A percentile compares a stretch with the other conserved stretches of the same genome.
phyloP scores from a whole-genome alignment of 2,113 vertebrate species.

The Aphyosemion australe region DNA sequence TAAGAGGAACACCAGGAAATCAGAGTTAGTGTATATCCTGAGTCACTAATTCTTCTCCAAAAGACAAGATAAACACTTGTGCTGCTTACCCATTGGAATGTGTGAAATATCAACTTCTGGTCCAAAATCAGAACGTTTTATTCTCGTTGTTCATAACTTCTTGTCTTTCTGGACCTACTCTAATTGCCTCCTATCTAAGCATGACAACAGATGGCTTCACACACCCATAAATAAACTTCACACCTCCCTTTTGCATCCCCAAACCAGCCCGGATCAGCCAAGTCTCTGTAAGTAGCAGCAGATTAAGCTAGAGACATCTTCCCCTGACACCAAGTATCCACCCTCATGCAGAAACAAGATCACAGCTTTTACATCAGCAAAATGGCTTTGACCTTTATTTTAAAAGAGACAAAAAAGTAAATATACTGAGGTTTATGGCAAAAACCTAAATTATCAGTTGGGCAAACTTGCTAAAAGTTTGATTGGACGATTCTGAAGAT shows the following conservation, averaged over 20 bases:
- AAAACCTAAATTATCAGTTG: too few relatives aligned
- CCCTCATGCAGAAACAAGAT: not conserved
- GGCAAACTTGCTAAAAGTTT: too few relatives aligned
- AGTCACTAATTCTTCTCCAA: too few relatives aligned
- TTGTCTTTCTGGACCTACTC: slow-evolving; percentile 17
- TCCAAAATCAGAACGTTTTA: not conserved
- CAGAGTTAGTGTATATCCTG: too few relatives aligned
- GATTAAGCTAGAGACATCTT: not conserved
- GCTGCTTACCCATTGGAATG: not conserved
- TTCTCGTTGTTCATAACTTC: not conserved
- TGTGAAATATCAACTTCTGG: not conserved
- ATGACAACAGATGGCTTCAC: slow-evolving; percentile 52
- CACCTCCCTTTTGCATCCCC: slow-evolving; percentile 13
- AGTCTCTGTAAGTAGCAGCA: not conserved
- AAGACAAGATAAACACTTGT: too few relatives aligned
- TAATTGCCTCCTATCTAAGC: slow-evolving; percentile 11
- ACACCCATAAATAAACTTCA: slow-evolving; percentile 20
- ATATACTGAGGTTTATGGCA: too few relatives aligned
- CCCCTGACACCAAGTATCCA: not conserved
- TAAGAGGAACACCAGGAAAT: too few relatives aligned
- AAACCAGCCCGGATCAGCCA: slow-evolving; percentile 2
- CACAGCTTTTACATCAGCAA: not conserved
- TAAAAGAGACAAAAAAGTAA: too few relatives aligned
- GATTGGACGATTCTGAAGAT: too few relatives aligned
- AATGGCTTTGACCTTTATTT: too few relatives aligned